phyloP scores from a whole-genome alignment of 2,888 invertebrate genomes.

The Eilema caniola region DNA sequence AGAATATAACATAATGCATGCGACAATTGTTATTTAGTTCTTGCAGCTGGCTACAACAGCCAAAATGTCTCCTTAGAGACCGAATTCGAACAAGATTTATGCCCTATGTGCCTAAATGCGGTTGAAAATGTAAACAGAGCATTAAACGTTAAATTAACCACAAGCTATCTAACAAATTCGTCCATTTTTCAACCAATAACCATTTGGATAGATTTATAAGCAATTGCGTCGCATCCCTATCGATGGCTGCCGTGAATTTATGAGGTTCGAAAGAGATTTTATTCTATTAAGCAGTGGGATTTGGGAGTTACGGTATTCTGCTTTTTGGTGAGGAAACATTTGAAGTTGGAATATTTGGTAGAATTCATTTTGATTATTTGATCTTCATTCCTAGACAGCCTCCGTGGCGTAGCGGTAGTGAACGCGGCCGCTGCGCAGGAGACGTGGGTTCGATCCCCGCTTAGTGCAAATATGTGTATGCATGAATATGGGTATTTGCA shows the following conservation, averaged over 20 bases:
- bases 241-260: slow-evolving; percentile 57
- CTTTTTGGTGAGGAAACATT: slow-evolving; percentile 11
- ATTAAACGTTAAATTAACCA: slow-evolving; percentile 58
- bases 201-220: slow-evolving; percentile 65
- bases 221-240: slow-evolving; percentile 59
- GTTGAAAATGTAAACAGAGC: slow-evolving; percentile 15
- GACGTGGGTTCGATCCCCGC: no score
- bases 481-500: no score
- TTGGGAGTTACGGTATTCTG: slow-evolving; percentile 8
- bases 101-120: not conserved
- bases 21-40: not conserved
- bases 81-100: not conserved
- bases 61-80: not conserved
- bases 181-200: slow-evolving; percentile 66
- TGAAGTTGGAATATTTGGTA: not conserved
- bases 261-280: slow-evolving; percentile 59
- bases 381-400: no score
- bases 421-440: no score
- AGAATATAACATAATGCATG: no score
- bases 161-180: slow-evolving; percentile 49
- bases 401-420: no score
- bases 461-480: no score
- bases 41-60: not conserved
- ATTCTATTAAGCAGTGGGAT: slow-evolving; percentile 57
- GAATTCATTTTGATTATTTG: not conserved